A percentile compares a stretch with the other conserved stretches of the same genome.
These are phyloP conservation scores for Stigmatopora nigra DNA, from an alignment of 2,113 vertebrate species.

Conservation along the genomic window DNA sequence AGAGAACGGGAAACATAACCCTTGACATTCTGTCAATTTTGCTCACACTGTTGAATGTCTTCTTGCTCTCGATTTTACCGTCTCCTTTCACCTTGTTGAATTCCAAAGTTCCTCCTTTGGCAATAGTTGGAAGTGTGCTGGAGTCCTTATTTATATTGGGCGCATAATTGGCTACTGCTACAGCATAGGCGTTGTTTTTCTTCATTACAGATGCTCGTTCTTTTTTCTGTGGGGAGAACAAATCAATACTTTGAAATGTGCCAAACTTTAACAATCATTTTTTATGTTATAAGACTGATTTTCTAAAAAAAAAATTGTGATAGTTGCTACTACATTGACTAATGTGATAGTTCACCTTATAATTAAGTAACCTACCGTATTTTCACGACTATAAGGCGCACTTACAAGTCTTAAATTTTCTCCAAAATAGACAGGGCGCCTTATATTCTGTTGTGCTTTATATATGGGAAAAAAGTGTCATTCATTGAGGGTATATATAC, in stretches of 20 bases:
- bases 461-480: no score
- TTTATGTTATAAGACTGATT: no score
- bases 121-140: slow-evolving; percentile 85
- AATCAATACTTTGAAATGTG: not conserved
- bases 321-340: not conserved
- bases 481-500: no score
- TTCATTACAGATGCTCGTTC: slow-evolving; percentile 89
- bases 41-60: slow-evolving; percentile 98
- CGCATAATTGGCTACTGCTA: slow-evolving; percentile 95
- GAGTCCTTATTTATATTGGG: slow-evolving; percentile 95
- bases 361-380: no score
- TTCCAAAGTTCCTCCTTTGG: slow-evolving; percentile 83
- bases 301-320: not conserved
- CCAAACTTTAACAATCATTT: no score
- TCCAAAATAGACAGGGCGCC: no score
- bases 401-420: no score
- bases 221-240: slow-evolving; percentile 81
- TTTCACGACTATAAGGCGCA: no score
- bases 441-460: no score
- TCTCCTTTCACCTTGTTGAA: slow-evolving; percentile 81
- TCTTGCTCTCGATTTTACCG: slow-evolving; percentile 89
- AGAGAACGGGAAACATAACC: slow-evolving; percentile 96
- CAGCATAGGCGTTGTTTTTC: slow-evolving; percentile 97
- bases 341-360: no score
- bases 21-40: slow-evolving; percentile 99